phyloP scores from a whole-genome alignment of 2,113 vertebrate genomes.

The Nestor notabilis region DNA sequence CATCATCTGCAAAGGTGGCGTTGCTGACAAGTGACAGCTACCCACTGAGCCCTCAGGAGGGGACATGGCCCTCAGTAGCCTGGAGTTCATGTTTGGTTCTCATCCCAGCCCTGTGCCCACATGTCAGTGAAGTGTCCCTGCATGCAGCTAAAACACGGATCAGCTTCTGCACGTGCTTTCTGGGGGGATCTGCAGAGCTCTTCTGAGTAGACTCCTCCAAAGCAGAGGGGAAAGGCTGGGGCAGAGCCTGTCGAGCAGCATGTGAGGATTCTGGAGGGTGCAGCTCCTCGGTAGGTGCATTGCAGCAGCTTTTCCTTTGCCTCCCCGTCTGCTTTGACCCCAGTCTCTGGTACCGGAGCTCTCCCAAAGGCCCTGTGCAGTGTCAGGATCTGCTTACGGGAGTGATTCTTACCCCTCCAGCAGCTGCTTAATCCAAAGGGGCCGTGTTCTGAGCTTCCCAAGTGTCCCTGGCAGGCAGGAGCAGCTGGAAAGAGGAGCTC shows the following conservation, averaged over 20 bases:
- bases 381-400: neutral
- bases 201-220: too few species aligned
- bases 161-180: neutral
- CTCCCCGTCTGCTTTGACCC: accelerated
- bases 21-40: neutral
- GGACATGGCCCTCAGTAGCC: neutral
- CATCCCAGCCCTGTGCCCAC: neutral
- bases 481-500: neutral
- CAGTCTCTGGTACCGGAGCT: neutral
- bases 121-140: neutral
- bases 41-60: neutral
- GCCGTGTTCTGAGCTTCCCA: neutral
- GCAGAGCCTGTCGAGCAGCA: too few species aligned
- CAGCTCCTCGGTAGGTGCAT: accelerated
- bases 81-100: neutral
- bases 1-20: neutral
- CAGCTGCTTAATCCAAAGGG: neutral
- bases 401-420: neutral
- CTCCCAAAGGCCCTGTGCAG: neutral
- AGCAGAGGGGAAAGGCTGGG: too few species aligned
- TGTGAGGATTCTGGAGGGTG: neutral
- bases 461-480: neutral
- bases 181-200: too few species aligned
- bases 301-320: accelerated
- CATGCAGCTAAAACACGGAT: accelerated